Evolutionary conservation across 2,797 vertebrate species (phyloP).

Genomic region (Tolypeutes matacus): DNA sequence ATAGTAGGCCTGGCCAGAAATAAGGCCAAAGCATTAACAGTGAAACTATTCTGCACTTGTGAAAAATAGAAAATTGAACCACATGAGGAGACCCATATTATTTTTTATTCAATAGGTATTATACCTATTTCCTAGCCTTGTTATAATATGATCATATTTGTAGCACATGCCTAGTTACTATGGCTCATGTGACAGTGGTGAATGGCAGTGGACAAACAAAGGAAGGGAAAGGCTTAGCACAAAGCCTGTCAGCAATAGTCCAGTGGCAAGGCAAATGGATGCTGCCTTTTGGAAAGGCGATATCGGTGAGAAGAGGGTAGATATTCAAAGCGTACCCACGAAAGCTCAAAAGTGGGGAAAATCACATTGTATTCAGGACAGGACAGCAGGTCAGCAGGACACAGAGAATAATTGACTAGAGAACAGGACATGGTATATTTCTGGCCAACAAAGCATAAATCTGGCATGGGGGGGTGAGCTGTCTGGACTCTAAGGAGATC

Average conservation of each 20-base stretch:
- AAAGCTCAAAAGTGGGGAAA: not conserved
- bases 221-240: not conserved
- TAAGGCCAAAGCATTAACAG: not conserved
- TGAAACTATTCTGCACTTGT: not conserved
- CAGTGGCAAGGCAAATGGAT: too few relatives aligned
- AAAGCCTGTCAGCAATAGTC: not conserved
- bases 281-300: not conserved
- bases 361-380: not conserved
- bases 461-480: not conserved
- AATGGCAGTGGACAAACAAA: not conserved
- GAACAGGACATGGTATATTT: not conserved
- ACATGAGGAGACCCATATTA: not conserved
- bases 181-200: not conserved
- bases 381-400: not conserved
- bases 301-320: not conserved
- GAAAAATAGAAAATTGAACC: not conserved
- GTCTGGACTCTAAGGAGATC: not conserved
- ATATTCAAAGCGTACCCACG: not conserved
- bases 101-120: not conserved
- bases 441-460: not conserved
- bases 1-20: not conserved
- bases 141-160: not conserved
- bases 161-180: not conserved
- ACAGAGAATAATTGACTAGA: not conserved
- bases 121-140: too few relatives aligned